Conservation (phyloP, 2,113 vertebrate genomes). For the Callorhinus ursinus region DNA sequence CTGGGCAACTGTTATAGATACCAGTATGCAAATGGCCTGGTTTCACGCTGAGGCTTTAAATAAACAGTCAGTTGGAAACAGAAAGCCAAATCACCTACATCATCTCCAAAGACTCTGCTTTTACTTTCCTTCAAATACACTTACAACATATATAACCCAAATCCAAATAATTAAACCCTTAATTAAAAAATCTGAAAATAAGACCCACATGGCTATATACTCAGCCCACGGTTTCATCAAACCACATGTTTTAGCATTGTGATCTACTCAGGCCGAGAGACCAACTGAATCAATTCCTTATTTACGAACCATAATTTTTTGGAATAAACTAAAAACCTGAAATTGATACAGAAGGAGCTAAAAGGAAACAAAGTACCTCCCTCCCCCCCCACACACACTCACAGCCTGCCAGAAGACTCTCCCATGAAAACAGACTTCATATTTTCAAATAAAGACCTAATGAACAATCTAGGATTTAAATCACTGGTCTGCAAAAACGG, state of each 20-base stretch:
- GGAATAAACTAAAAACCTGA: constrained; percentile 63
- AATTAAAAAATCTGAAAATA: neutral
- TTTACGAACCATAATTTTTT: constrained; percentile 22
- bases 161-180: neutral
- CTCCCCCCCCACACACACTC: too few relatives aligned
- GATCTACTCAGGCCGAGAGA: neutral
- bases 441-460: constrained; percentile 35
- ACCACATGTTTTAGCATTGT: neutral
- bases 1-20: neutral
- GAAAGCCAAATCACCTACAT: neutral
- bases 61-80: neutral
- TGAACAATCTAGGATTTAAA: constrained; percentile 55
- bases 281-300: neutral
- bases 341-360: neutral
- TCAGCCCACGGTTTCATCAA: neutral
- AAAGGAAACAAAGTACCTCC: neutral
- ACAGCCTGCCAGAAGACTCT: neutral
- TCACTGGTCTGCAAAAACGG: neutral
- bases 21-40: neutral
- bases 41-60: neutral
- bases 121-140: neutral
- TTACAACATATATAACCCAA: neutral
- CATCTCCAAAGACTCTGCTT: neutral
- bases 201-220: neutral
- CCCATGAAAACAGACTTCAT: constrained; percentile 61